A percentile compares a stretch with the other conserved stretches of the same genome.
Conservation (phyloP, 2,888 invertebrate species). For the Oxycera nigricornis region DNA sequence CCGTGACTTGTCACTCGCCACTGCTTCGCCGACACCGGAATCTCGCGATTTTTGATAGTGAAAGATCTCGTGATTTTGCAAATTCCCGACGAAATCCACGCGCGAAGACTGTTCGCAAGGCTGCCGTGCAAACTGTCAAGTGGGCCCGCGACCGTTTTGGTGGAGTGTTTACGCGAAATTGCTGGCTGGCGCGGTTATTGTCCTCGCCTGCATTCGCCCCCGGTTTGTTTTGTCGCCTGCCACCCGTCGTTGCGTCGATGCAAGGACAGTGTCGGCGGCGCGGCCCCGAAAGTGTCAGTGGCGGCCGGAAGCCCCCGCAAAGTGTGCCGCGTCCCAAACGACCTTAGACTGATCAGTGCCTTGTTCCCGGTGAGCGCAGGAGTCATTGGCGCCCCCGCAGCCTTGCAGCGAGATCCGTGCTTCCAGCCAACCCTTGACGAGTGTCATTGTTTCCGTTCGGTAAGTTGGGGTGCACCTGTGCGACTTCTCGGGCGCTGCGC, state of each 20-base stretch:
- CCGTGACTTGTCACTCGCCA: neutral
- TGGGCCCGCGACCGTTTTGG: neutral
- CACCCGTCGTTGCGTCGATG: constrained; percentile 15
- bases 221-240: neutral
- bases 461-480: neutral
- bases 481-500: no score
- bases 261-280: neutral
- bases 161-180: neutral
- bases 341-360: constrained; percentile 29
- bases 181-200: neutral
- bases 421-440: neutral
- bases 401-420: neutral
- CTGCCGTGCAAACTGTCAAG: neutral
- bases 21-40: constrained; percentile 2
- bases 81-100: neutral
- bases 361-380: neutral
- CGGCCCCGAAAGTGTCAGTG: neutral
- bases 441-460: neutral
- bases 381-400: neutral
- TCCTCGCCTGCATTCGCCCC: neutral
- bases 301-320: neutral
- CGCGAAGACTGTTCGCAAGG: neutral
- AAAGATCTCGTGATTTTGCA: constrained; percentile 6
- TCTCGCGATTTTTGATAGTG: neutral
- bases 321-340: neutral